phyloP scores from a whole-genome alignment of 2,888 invertebrate genomes.

The Holacanthella duospinosa region DNA sequence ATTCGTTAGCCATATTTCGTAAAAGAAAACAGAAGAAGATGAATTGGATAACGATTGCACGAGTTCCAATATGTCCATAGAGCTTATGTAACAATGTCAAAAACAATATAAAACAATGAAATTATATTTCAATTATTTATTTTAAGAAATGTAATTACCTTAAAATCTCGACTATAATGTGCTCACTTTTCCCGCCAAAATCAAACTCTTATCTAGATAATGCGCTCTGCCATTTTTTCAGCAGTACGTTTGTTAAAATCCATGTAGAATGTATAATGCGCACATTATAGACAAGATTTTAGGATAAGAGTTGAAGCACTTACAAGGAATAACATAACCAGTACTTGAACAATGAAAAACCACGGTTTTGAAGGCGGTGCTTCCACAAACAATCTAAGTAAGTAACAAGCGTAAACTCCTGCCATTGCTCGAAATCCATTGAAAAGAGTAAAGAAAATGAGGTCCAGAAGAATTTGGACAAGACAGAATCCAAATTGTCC shows the following conservation, averaged over 20 bases:
- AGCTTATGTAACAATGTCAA: conserved; percentile 2
- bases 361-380: neutral
- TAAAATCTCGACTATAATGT: too few relatives aligned
- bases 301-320: too few relatives aligned
- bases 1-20: conserved; percentile 11
- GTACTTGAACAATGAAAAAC: conserved; percentile 6
- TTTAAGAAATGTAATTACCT: too few relatives aligned
- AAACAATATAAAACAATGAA: too few relatives aligned
- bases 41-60: conserved; percentile 16
- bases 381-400: neutral
- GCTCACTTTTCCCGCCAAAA: too few relatives aligned
- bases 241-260: too few relatives aligned
- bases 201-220: too few relatives aligned
- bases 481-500: neutral
- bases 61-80: conserved; percentile 10
- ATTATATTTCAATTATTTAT: neutral
- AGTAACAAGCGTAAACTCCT: conserved; percentile 1
- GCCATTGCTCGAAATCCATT: neutral
- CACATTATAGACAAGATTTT: too few relatives aligned
- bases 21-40: conserved; percentile 13
- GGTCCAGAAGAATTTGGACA: neutral
- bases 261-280: too few relatives aligned
- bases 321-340: conserved; percentile 14
- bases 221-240: too few relatives aligned
- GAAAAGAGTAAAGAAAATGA: neutral